These are phyloP conservation scores for Adoxophyes honmai DNA, from an alignment of 1,140 invertebrate species.

Conservation along the genomic window DNA sequence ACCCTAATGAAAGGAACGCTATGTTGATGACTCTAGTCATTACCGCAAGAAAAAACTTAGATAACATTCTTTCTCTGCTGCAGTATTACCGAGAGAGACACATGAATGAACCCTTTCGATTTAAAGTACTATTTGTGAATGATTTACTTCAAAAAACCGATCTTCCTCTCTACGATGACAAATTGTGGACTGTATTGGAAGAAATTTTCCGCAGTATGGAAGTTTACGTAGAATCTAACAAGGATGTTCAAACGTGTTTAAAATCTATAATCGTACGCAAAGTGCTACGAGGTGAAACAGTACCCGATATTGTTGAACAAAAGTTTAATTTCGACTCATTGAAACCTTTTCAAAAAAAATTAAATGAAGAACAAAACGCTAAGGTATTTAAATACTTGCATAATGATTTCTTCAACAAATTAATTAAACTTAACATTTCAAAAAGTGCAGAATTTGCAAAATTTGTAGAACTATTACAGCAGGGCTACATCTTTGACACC, in stretches of 20 bases:
- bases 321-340: slow-evolving; percentile 43
- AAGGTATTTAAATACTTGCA: slow-evolving; percentile 43
- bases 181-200: slow-evolving; percentile 46
- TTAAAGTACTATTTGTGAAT: slow-evolving; percentile 1
- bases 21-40: slow-evolving; percentile 38
- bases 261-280: slow-evolving; percentile 41
- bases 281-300: slow-evolving; percentile 26
- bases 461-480: slow-evolving; percentile 20
- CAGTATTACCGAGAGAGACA: slow-evolving; percentile 46
- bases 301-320: slow-evolving; percentile 44
- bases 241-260: slow-evolving; percentile 35
- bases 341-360: slow-evolving; percentile 29
- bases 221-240: slow-evolving; percentile 40
- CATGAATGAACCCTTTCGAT: slow-evolving; percentile 37
- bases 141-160: slow-evolving; percentile 18
- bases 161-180: slow-evolving; percentile 28
- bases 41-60: slow-evolving; percentile 30
- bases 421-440: slow-evolving; percentile 20
- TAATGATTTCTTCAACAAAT: slow-evolving; percentile 26
- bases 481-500: slow-evolving; percentile 27
- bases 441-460: slow-evolving; percentile 30
- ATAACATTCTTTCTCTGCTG: slow-evolving; percentile 35
- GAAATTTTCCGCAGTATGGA: slow-evolving; percentile 50
- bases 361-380: slow-evolving; percentile 33
- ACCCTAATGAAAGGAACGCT: slow-evolving; percentile 28